Conservation (phyloP, 2,113 vertebrate species). For the Gopherus evgoodei region DNA sequence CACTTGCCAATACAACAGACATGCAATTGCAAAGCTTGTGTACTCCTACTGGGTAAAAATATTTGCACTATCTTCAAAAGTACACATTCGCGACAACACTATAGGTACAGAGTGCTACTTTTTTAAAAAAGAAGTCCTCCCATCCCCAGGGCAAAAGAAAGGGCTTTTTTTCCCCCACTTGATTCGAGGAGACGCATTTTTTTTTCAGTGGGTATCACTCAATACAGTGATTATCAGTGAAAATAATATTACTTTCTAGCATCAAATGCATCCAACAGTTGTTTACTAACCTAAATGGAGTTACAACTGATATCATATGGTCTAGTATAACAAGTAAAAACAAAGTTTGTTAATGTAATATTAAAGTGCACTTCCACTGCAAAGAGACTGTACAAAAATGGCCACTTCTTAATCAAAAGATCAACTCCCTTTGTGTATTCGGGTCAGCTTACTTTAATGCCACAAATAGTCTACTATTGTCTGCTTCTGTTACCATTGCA, state of each 20-base stretch:
- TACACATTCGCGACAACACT: background rate
- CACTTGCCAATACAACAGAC: slow-evolving; percentile 52
- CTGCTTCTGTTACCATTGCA: background rate
- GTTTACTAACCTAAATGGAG: background rate
- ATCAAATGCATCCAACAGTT: background rate
- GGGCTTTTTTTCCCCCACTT: background rate
- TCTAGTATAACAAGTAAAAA: background rate
- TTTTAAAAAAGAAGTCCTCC: background rate
- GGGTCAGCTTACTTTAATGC: background rate
- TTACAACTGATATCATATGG: background rate
- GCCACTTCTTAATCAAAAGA: background rate
- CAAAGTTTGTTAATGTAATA: background rate
- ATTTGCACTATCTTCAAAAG: slow-evolving; percentile 35
- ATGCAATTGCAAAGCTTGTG: slow-evolving; percentile 33
- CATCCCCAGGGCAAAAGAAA: background rate
- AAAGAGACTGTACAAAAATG: background rate
- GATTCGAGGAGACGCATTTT: rapidly evolving
- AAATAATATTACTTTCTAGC: background rate
- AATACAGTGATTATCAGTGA: background rate
- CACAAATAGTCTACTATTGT: background rate
- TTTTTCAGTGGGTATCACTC: background rate
- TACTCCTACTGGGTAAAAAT: slow-evolving; percentile 45
- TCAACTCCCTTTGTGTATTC: background rate
- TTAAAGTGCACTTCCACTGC: background rate
- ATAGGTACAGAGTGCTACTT: background rate